Evolutionary conservation across 2,888 invertebrate genomes (phyloP).

Genomic region (Poecilus cupreus): DNA sequence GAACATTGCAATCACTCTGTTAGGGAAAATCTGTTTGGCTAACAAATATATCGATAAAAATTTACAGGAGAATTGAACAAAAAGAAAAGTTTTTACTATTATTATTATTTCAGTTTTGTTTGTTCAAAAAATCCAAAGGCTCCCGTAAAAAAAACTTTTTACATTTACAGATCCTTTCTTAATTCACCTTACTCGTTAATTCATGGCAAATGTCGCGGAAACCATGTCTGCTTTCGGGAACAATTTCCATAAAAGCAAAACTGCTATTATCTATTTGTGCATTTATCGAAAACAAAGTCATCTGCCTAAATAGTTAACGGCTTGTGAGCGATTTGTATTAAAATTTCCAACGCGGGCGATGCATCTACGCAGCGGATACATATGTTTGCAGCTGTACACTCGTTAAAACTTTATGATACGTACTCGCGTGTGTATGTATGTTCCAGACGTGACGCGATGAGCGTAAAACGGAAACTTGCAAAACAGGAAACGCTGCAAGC

Average conservation of each 20-base stretch:
- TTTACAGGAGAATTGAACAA: not conserved
- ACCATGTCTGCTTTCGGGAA: not conserved
- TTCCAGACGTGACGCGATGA: conserved; percentile 48
- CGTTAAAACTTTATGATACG: conserved; percentile 57
- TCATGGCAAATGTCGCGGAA: conserved; percentile 35
- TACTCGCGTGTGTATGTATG: conserved; percentile 35
- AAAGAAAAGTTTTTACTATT: conserved; percentile 44
- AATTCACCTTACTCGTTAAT: conserved; percentile 51
- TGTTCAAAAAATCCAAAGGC: conserved; percentile 37
- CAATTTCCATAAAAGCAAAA: conserved; percentile 52
- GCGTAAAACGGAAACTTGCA: conserved; percentile 54
- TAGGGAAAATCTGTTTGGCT: not conserved
- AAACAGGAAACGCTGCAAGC: conserved; percentile 55
- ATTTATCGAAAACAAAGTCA: conserved; percentile 53
- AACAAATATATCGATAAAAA: conserved; percentile 5
- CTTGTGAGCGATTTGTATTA: conserved; percentile 55
- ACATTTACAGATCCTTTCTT: conserved; percentile 24
- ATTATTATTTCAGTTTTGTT: conserved; percentile 55
- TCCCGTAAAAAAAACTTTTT: conserved; percentile 46
- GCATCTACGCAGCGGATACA: conserved; percentile 11
- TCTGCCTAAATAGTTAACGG: conserved; percentile 55
- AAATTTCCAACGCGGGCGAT: conserved; percentile 39
- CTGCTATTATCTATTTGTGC: conserved; percentile 10
- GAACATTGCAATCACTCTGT: not conserved
- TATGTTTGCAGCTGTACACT: conserved; percentile 45